Conservation (phyloP, 2,113 vertebrate species). For the Geothlypis trichas region DNA sequence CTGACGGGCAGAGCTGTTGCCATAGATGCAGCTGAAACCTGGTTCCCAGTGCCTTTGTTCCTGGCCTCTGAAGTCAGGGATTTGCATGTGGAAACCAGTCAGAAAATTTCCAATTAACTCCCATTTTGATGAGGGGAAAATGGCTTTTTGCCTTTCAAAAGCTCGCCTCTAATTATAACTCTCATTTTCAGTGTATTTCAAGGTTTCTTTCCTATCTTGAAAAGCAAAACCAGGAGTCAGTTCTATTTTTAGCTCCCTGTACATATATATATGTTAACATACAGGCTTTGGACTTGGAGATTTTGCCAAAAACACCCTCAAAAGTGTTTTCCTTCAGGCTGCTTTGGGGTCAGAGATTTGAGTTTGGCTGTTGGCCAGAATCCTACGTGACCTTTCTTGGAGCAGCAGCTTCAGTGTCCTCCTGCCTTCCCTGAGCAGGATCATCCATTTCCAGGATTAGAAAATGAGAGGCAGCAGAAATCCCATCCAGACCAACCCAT, state of each 20-base stretch:
- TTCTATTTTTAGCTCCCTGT: neutral
- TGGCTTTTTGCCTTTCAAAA: neutral
- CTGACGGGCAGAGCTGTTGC: neutral
- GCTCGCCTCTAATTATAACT: neutral
- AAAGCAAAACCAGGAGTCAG: neutral
- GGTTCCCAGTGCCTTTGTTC: neutral
- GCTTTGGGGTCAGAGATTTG: neutral
- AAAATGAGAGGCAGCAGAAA: neutral
- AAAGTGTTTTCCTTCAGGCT: neutral
- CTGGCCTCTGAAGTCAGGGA: neutral
- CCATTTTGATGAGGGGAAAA: neutral
- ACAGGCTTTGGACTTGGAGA: neutral
- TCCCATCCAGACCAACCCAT: neutral
- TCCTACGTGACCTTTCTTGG: neutral
- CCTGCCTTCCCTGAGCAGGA: neutral
- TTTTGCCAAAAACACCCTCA: neutral
- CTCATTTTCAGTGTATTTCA: neutral
- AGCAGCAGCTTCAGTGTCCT: neutral
- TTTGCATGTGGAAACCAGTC: neutral
- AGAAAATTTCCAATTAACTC: neutral
- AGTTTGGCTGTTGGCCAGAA: neutral
- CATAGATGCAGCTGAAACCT: neutral
- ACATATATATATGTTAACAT: accelerated
- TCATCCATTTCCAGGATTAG: neutral
- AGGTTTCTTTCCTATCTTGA: neutral